These are phyloP conservation scores for Linurgus olivaceus DNA, from an alignment of 2,797 vertebrate species.

Conservation along the genomic window DNA sequence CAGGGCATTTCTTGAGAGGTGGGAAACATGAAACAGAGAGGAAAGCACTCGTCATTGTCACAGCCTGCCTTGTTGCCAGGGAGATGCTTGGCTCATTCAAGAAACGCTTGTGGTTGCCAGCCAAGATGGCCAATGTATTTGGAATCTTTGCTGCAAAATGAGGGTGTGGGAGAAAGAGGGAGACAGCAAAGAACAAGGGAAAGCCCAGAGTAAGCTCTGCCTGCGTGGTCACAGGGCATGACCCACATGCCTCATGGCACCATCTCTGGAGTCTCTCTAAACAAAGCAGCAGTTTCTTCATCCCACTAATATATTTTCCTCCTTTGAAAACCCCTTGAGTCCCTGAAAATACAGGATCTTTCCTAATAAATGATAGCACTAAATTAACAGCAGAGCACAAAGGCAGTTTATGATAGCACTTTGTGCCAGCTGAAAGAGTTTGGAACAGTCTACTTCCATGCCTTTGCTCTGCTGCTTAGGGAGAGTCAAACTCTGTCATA, in stretches of 20 bases:
- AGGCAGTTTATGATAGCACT: not conserved
- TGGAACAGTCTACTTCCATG: not conserved
- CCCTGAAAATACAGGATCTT: not conserved
- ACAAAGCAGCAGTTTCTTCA: not conserved
- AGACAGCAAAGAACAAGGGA: not conserved
- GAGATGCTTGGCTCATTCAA: constrained; percentile 25
- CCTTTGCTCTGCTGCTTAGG: not conserved
- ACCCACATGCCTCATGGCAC: not conserved
- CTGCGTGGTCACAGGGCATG: not conserved
- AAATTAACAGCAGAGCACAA: not conserved
- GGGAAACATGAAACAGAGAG: not conserved
- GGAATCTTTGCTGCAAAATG: not conserved
- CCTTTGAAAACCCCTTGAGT: not conserved
- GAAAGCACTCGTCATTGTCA: constrained; percentile 21
- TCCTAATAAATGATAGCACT: not conserved
- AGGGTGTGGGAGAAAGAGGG: not conserved
- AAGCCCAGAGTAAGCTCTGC: not conserved
- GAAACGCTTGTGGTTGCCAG: not conserved
- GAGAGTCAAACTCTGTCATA: not conserved
- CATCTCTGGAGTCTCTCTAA: not conserved
- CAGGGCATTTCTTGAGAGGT: not conserved
- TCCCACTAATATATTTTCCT: not conserved
- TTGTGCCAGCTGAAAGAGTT: not conserved
- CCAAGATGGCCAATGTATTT: not conserved
- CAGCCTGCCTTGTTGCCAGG: constrained; percentile 38